A percentile compares a stretch with the other conserved stretches of the same genome.
Conservation (phyloP, 2,888 invertebrate species). For the Trichacis sp. region DNA sequence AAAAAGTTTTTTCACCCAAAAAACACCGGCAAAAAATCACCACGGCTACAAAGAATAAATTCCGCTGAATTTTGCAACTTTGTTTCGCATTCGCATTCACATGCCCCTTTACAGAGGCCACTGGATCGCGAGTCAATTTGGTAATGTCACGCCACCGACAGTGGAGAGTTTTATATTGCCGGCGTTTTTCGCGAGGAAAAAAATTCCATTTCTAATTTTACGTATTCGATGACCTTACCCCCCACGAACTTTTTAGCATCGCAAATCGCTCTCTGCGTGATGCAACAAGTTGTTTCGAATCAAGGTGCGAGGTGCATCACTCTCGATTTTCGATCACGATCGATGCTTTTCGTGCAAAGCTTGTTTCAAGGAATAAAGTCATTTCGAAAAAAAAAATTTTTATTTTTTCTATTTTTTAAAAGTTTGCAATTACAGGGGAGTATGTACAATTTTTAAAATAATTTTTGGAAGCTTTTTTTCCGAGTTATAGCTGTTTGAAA, state of each 20-base stretch:
- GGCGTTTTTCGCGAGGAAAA: conserved; percentile 24
- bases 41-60: neutral
- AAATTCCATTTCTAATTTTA: conserved; percentile 46
- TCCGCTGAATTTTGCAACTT: neutral
- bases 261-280: conserved; percentile 43
- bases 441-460: too few relatives aligned
- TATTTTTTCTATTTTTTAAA: too few relatives aligned
- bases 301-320: neutral
- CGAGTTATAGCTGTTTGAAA: too few relatives aligned
- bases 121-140: neutral
- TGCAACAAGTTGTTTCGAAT: neutral
- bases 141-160: conserved; percentile 15
- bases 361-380: neutral
- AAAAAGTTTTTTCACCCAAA: neutral
- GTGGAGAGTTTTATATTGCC: conserved; percentile 50
- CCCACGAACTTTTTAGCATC: conserved; percentile 47
- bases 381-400: too few relatives aligned
- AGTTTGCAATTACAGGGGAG: too few relatives aligned
- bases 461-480: too few relatives aligned
- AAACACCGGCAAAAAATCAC: neutral
- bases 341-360: neutral
- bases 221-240: conserved; percentile 53
- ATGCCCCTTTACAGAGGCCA: neutral
- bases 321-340: neutral
- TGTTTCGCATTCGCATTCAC: neutral